Percentiles rank a stretch among this genome's conserved stretches.
phyloP scores from a whole-genome alignment of 2,113 vertebrate genomes.

The Podilymbus podiceps region DNA sequence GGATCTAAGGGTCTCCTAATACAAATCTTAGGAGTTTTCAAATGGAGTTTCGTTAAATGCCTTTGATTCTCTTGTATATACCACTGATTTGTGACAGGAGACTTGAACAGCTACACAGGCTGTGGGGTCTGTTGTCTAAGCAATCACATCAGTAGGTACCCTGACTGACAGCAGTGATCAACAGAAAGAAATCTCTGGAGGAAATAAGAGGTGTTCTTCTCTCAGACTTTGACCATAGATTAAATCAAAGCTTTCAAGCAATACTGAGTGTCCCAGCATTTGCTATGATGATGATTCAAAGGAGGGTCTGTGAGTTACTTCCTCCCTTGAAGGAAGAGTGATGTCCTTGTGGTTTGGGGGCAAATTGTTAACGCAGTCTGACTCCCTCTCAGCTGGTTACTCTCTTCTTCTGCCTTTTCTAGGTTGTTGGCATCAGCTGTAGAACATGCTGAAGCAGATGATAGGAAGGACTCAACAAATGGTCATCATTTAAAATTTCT shows the following conservation, averaged over 20 bases:
- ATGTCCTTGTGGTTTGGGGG: background rate
- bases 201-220: background rate
- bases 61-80: background rate
- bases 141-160: accelerated
- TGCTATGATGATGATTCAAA: background rate
- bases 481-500: background rate
- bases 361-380: background rate
- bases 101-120: background rate
- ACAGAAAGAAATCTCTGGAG: background rate
- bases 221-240: background rate
- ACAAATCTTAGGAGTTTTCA: background rate
- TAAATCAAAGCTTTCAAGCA: background rate
- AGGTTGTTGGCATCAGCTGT: background rate
- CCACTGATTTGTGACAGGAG: background rate
- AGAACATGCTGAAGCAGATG: background rate
- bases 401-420: background rate
- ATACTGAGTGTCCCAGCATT: background rate
- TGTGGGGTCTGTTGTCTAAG: background rate
- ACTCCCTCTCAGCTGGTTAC: background rate
- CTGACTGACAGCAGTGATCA: background rate
- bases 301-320: background rate
- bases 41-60: background rate
- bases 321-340: background rate
- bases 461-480: background rate
- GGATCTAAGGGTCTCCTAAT: background rate